phyloP scores from a whole-genome alignment of 2,797 vertebrate genomes.

The Apodemus agrarius region DNA sequence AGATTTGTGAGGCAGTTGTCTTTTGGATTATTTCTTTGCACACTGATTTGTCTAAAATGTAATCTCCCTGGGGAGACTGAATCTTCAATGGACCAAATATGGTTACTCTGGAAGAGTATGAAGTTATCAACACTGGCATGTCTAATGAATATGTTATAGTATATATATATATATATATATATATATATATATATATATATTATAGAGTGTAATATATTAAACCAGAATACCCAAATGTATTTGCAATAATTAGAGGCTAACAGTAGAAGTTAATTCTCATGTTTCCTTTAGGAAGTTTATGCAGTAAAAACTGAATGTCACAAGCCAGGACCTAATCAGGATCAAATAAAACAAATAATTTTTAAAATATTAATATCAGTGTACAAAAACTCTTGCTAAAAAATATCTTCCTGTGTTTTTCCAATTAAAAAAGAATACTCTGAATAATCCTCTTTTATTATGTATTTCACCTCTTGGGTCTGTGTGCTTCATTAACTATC shows the following conservation, averaged over 20 bases:
- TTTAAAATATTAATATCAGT: neutral
- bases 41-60: conserved; percentile 6
- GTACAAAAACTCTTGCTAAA: neutral
- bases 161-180: neutral
- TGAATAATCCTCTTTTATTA: conserved; percentile 15
- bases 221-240: neutral
- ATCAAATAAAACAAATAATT: neutral
- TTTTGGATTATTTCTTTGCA: neutral
- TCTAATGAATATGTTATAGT: neutral
- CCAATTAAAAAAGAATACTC: conserved; percentile 54
- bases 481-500: conserved; percentile 61
- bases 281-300: neutral
- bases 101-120: accelerated
- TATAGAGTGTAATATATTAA: neutral
- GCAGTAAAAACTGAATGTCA: neutral
- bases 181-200: neutral
- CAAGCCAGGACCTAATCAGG: neutral
- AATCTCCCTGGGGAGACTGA: conserved; percentile 1
- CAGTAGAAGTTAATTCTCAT: neutral
- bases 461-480: neutral
- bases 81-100: neutral
- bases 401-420: neutral
- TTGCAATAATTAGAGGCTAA: neutral
- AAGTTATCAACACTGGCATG: neutral
- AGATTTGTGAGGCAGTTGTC: conserved; percentile 42